Evolutionary conservation across 2,888 invertebrate genomes (phyloP), one percentile per base, ranked within the genome.

Genomic region (Neoaliturus tenellus): DNA sequence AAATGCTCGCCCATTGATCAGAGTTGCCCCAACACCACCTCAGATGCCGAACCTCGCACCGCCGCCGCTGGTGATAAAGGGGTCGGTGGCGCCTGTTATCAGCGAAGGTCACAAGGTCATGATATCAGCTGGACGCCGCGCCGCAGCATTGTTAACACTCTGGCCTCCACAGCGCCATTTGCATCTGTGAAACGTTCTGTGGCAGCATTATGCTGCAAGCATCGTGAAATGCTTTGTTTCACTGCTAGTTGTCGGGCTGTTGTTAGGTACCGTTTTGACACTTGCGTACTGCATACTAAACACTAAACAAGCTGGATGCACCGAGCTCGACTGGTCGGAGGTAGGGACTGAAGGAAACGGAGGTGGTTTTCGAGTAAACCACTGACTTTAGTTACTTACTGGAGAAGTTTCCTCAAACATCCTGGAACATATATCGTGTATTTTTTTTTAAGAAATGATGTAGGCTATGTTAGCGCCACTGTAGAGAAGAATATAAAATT

Each of bases 151-250:
- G 51, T 51, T 51, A 62, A 25, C 62, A 23, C 2, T 5, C 23
- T 17, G 62, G 28, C 31, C 62, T 62, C 31, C 62, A 31, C 62
- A 23, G 20, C 20, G 6, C 17, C 62, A 62, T 62, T 62, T 62
- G 62, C 62, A 62, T 62, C 62, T 28, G 28, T 20, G n/a, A n/a
- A n/a, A n/a, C n/a, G n/a, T n/a, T n/a, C n/a, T n/a, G n/a, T 62
- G 62, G 28, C 28, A 23, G 51, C 51, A 23, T 51, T 51, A 62
- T 62, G 31, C 62, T 62, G 17, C 2, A 6, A 28, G 51, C 51
- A 51, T 62, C 62, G 55, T 55, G 28, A 28, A 62, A 28, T 31
- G 62, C 62, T 62, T 62, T 62, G 62, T 62, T 51, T 51, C 62
- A 8, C 55, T 3, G 62, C 55, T 31, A 62, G 28, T 62, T 62